Evolutionary conservation across 2,113 vertebrate genomes (phyloP), one percentile per base, ranked within the genome.

Genomic region (Danio rerio): DNA sequence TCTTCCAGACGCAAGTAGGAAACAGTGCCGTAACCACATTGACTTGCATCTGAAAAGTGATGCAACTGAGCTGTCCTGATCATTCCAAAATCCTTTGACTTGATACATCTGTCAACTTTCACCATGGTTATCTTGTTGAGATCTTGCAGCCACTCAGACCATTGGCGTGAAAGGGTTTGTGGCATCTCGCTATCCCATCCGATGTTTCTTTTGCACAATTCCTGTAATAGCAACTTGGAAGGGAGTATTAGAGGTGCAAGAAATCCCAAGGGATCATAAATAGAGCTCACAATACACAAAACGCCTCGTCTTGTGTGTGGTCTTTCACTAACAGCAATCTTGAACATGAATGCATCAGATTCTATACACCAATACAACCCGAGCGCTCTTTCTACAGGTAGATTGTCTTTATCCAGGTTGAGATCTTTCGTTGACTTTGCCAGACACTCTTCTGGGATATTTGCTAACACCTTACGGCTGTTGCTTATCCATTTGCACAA

Each of bases 181-280:
- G 63, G 70, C 11, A 81, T 15, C 5, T 61, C 18, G 0, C 68
- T 31, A 72, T 83, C 59, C 40, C 31, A 66, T 66, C 52, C 7
- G 2, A n/a, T 55, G 50, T 47, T n/a, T 80, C 20, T 52, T 49
- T 43, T 74, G 40, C 69, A 83, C 5, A 79, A 18, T 3, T 80
- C 59, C 69, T 86, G 59, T 15, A 83, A 45, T 4, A 71, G 16
- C 9, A 52, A 11, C 18, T 74, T 81, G 16, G 74, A 75, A 56
- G 20, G 55, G 18, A 86, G 20, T 6, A 61, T 18, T 16, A 81
- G 6, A 9, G 73, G 73, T 21, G 66, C 31, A 18, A 84, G 40
- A 43, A 81, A 45, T 18, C 78, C 45, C 9, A 81, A n/a, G 0
- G 53, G 63, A 56, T 85, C 72, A 50, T 81, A 82, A 5, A 85